These are phyloP conservation scores for Pocillopora grandis DNA, from an alignment of 92 coral and sea anemone species.

Conservation along the genomic window DNA sequence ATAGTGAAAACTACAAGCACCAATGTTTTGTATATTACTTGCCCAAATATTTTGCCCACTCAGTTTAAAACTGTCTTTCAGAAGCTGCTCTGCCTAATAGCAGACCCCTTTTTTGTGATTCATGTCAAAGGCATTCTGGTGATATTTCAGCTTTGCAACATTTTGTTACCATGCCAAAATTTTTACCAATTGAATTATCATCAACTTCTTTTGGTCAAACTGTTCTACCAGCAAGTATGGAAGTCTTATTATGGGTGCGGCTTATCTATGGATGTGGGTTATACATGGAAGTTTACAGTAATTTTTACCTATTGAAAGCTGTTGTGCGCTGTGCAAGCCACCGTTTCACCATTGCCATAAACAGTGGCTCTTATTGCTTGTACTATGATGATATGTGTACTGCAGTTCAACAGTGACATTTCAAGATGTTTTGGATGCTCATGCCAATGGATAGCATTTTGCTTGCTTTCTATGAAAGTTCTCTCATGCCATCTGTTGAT, in stretches of 20 bases:
- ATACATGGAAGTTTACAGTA: no score
- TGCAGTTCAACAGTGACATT: slow-evolving; percentile 17
- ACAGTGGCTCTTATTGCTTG: slow-evolving; percentile 29
- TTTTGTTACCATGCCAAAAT: slow-evolving; percentile 50
- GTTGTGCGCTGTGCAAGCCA: slow-evolving; percentile 52
- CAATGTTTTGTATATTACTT: slow-evolving; percentile 54
- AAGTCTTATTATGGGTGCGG: no score
- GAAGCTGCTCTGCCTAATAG: slow-evolving; percentile 63
- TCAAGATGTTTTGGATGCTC: no score
- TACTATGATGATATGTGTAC: slow-evolving; percentile 41
- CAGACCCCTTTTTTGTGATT: slow-evolving; percentile 57
- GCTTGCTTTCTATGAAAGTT: no score
- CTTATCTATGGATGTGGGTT: no score
- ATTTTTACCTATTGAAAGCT: slow-evolving; percentile 44
- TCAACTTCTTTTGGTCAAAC: slow-evolving; percentile 40
- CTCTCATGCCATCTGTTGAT: no score
- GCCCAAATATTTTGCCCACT: slow-evolving; percentile 22
- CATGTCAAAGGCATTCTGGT: slow-evolving; percentile 55
- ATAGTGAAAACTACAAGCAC: slow-evolving; percentile 50
- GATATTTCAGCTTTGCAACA: slow-evolving; percentile 55
- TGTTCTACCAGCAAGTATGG: slow-evolving; percentile 38
- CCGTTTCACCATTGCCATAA: slow-evolving; percentile 60
- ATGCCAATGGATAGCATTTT: no score
- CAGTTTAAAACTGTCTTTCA: slow-evolving; percentile 52
- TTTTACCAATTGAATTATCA: slow-evolving; percentile 50